Base-by-base conservation (phyloP, 2,888 invertebrate genomes). In the Temnothorax ravouxi region DNA sequence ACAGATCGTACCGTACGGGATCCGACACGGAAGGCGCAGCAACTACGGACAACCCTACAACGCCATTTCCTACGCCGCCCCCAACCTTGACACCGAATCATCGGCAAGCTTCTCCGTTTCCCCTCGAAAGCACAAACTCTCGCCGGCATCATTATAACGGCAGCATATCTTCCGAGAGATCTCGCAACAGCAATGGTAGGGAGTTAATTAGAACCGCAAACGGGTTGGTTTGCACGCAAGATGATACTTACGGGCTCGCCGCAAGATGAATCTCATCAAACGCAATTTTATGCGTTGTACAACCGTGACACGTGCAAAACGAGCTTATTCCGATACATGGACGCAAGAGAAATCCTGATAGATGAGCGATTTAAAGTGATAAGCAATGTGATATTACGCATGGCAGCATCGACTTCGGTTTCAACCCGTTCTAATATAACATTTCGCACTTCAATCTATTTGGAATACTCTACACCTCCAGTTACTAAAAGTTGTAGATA, bases 1-100 rank as follows among this genome's bases (percentile, higher is more conserved):
- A 97, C 90, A 96, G 97, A 84, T 96, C 96, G 81, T 97, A 97
- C 92, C 96, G 97, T 76, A 97, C 97, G 3, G 97, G 97, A 91
- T 96, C 96, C 67, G 97, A 97, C 84, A 97, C 97, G 54, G 96
- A 96, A 90, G 96, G 96, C 91, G 95, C 96, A 25, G 95, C 95
- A 74, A 96, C 95, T 77, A 96, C 96, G 69, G 96, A 96, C 93
- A 96, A 96, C 93, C 95, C 95, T 64, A 95, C 95, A 59, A 95
- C 95, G 86, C 95, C 96, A 61, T 96, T 96, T 91, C 96, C 96
- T 54, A 95, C 96, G 59, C 95, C 95, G 76, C 95, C 96, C 50
- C 95, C 96, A 66, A 95, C 96, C 38, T 96, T 96, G 94, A 96
- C 96, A 87, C 96, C 97, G 50, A 96, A 96, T 92, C 95, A 95